A percentile compares a stretch with the other conserved stretches of the same genome.
These are phyloP conservation scores for Coelopa frigida DNA, from an alignment of 1,140 invertebrate species.

Conservation along the genomic window DNA sequence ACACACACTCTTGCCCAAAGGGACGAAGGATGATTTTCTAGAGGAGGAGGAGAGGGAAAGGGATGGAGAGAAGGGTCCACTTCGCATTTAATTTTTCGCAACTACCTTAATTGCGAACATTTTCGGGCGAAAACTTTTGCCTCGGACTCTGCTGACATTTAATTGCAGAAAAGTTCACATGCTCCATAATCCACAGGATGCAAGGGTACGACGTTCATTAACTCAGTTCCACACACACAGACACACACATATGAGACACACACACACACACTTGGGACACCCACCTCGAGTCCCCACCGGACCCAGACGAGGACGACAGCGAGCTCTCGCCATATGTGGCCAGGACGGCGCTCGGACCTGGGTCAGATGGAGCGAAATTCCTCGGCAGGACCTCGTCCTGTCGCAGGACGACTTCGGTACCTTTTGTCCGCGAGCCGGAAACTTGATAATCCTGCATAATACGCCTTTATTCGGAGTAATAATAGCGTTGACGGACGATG, in stretches of 20 bases:
- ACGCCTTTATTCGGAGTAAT: conserved; percentile 45
- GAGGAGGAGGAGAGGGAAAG: neutral
- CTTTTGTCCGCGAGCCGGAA: too few species aligned
- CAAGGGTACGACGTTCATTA: neutral
- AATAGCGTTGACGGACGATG: conserved; percentile 31
- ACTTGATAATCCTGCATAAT: conserved; percentile 44
- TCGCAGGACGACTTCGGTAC: too few species aligned
- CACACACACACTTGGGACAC: conserved; percentile 12
- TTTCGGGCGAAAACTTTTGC: conserved; percentile 37
- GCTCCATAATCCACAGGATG: conserved; percentile 15
- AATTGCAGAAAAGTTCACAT: conserved; percentile 31
- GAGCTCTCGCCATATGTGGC: conserved; percentile 1
- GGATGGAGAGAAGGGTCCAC: conserved; percentile 5
- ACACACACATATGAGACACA: too few species aligned
- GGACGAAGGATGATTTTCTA: neutral
- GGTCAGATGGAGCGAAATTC: too few species aligned
- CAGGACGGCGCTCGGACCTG: neutral
- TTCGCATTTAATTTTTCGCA: conserved; percentile 31
- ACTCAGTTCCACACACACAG: conserved; percentile 8
- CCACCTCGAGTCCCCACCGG: conserved; percentile 22
- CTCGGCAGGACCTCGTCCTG: too few species aligned
- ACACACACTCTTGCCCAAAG: neutral
- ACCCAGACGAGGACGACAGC: conserved; percentile 3
- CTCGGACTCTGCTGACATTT: conserved; percentile 40
- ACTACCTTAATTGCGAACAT: conserved; percentile 44